Evolutionary conservation across 2,888 invertebrate species (phyloP).

Genomic region (Tortrix viridana): DNA sequence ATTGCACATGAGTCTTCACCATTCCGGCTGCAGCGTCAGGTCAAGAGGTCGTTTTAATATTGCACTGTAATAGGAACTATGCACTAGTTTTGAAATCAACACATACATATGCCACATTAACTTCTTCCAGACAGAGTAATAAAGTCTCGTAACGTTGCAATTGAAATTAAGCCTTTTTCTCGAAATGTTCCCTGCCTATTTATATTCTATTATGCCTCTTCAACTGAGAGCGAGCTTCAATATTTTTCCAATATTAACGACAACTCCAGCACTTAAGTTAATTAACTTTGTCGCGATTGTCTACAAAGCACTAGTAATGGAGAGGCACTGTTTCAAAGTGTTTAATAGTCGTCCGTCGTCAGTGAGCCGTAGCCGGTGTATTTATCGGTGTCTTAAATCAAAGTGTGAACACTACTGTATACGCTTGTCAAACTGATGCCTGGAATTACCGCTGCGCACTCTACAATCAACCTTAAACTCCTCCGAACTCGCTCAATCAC

Average conservation of each 20-base stretch:
- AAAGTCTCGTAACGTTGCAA: too few species aligned
- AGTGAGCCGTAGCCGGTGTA: slow-evolving; percentile 10
- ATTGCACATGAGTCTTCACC: too few species aligned
- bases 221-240: slow-evolving; percentile 1
- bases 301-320: slow-evolving; percentile 14
- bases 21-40: too few species aligned
- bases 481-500: slow-evolving; percentile 14
- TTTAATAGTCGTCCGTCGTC: slow-evolving; percentile 24
- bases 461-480: slow-evolving; percentile 23
- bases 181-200: too few species aligned
- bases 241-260: not conserved
- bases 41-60: too few species aligned
- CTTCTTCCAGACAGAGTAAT: too few species aligned
- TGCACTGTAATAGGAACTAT: too few species aligned
- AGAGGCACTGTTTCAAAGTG: slow-evolving; percentile 14
- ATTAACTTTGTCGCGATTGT: slow-evolving; percentile 7
- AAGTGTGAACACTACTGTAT: slow-evolving; percentile 26
- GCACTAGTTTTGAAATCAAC: too few species aligned
- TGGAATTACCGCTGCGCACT: slow-evolving; percentile 19
- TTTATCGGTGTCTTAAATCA: slow-evolving; percentile 36
- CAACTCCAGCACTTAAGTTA: slow-evolving; percentile 10
- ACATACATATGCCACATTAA: too few species aligned
- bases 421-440: slow-evolving; percentile 32
- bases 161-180: too few species aligned
- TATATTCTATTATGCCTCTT: too few species aligned